Percentiles rank a stretch among this genome's conserved stretches.
These are phyloP conservation scores for Adelosebastes latens DNA, from an alignment of 2,797 vertebrate species.

Conservation along the genomic window DNA sequence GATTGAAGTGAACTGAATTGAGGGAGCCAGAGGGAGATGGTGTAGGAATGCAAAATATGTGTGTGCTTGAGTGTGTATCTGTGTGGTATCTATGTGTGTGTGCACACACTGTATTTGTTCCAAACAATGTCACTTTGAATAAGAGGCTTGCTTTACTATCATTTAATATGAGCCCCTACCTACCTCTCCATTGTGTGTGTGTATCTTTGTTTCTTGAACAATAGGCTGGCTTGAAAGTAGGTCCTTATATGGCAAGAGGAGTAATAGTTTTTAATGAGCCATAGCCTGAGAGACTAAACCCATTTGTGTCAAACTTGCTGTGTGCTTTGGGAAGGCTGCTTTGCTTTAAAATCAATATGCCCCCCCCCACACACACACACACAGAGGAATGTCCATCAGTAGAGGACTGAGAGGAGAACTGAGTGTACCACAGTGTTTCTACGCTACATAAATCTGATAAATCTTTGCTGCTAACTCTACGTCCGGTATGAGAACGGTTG, in stretches of 20 bases:
- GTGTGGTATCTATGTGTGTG: too few species aligned
- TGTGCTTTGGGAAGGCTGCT: background rate
- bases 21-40: background rate
- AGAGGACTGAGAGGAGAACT: background rate
- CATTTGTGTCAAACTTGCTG: constrained; percentile 46
- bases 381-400: too few species aligned
- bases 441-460: background rate
- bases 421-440: background rate
- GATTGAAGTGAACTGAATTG: background rate
- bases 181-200: too few species aligned
- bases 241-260: constrained; percentile 37
- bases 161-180: background rate
- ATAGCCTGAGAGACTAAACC: constrained; percentile 15
- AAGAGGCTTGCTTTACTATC: constrained; percentile 3
- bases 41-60: too few species aligned
- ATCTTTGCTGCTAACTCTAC: background rate
- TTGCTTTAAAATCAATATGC: constrained; percentile 42
- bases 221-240: background rate
- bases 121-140: too few species aligned
- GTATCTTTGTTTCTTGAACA: too few species aligned
- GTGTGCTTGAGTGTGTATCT: too few species aligned
- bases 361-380: background rate
- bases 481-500: background rate
- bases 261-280: constrained; percentile 60
- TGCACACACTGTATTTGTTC: too few species aligned